Evolutionary conservation across 2,113 vertebrate genomes (phyloP).

Genomic region (Dascyllus trimaculatus): DNA sequence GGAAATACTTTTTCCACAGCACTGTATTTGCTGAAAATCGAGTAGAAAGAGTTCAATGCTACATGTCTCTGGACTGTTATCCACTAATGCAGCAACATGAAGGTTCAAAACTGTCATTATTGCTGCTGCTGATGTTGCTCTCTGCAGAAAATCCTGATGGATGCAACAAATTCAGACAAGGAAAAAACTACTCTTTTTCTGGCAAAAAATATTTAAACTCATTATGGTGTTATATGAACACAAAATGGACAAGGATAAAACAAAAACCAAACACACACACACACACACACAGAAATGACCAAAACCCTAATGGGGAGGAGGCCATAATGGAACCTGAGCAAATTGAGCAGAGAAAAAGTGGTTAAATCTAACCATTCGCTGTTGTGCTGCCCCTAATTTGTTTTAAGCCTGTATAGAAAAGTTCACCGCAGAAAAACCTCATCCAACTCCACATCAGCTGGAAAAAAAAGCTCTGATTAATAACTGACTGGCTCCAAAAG

Average conservation of each 20-base stretch:
- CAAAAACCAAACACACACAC: no score
- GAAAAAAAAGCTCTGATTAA: conserved; percentile 15
- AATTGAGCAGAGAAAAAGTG: conserved; percentile 6
- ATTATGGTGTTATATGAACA: neutral
- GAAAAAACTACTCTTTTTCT: neutral
- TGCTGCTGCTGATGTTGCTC: neutral
- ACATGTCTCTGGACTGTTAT: neutral
- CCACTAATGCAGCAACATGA: no score
- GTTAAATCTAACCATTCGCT: conserved; percentile 12
- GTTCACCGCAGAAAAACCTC: neutral
- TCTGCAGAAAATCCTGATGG: neutral
- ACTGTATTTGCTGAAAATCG: neutral
- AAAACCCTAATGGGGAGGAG: conserved; percentile 7
- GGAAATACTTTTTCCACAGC: no score
- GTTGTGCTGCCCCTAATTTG: conserved; percentile 25
- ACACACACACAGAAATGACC: neutral
- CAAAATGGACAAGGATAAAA: conserved; percentile 2
- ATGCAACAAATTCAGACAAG: neutral
- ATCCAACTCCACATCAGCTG: neutral
- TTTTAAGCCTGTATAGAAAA: neutral
- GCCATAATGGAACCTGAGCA: conserved; percentile 13
- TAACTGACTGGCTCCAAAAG: neutral
- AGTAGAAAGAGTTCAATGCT: neutral
- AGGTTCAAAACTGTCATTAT: neutral
- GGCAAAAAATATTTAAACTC: neutral